These are phyloP conservation scores for Ariolimax columbianus DNA, from an alignment of 2,888 invertebrate genomes.

Conservation along the genomic window DNA sequence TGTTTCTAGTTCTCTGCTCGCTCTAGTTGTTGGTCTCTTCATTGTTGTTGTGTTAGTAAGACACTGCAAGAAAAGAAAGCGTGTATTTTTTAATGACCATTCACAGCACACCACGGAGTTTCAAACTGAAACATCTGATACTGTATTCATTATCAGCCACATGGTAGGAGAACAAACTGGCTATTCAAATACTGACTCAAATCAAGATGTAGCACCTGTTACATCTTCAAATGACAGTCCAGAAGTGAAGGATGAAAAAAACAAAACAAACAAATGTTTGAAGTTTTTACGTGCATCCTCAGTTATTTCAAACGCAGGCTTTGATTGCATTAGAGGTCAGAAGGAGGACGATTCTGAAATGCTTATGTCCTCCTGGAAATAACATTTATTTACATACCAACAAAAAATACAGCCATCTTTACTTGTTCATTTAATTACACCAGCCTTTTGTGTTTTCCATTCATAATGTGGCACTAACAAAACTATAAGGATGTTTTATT, in stretches of 20 bases:
- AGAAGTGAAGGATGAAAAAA: background rate
- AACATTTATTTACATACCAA: background rate
- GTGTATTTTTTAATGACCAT: background rate
- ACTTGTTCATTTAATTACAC: too few relatives aligned
- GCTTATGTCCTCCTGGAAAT: slow-evolving; percentile 39
- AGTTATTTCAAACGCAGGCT: slow-evolving; percentile 13
- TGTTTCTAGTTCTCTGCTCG: slow-evolving; percentile 49
- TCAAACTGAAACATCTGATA: slow-evolving; percentile 47
- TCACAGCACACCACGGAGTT: slow-evolving; percentile 6
- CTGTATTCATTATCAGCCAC: slow-evolving; percentile 49
- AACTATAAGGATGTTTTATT: too few relatives aligned
- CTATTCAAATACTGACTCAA: background rate
- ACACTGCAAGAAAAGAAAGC: slow-evolving; percentile 30
- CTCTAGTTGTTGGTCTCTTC: slow-evolving; percentile 50
- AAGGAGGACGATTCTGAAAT: slow-evolving; percentile 33
- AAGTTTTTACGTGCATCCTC: slow-evolving; percentile 20
- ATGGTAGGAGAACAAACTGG: slow-evolving; percentile 32
- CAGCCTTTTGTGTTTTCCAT: too few relatives aligned
- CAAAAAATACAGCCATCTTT: background rate
- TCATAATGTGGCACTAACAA: too few relatives aligned
- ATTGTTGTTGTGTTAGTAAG: slow-evolving; percentile 8
- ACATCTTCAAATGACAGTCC: background rate
- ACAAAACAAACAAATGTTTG: background rate
- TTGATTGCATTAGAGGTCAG: slow-evolving; percentile 30
- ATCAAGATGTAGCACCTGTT: background rate